Conservation (phyloP, 2,113 vertebrate genomes). For the Eclectus roratus region DNA sequence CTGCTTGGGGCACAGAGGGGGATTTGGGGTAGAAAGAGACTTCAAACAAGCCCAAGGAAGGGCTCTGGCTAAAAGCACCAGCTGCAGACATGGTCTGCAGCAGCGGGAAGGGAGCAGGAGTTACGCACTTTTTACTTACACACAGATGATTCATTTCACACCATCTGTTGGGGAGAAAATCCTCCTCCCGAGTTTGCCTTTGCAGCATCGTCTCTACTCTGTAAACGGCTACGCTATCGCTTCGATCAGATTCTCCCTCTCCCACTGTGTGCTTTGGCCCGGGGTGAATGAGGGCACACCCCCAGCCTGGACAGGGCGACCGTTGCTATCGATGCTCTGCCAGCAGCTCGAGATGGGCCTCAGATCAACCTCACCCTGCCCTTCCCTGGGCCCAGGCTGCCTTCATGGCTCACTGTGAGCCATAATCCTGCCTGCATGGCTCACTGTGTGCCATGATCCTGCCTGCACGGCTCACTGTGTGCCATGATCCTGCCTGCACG, state of each 20-base stretch:
- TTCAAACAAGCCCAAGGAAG: background rate
- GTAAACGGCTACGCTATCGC: accelerated
- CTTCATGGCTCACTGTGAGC: too few species aligned
- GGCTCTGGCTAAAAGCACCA: conserved; percentile 13
- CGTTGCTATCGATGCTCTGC: background rate
- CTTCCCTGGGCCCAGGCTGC: background rate
- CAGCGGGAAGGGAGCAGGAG: conserved; percentile 53
- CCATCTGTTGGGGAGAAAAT: conserved; percentile 62
- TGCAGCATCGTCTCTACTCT: background rate
- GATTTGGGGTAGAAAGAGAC: background rate
- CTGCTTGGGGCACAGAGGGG: accelerated
- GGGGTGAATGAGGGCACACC: background rate
- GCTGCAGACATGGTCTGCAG: conserved; percentile 43
- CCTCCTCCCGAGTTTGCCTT: conserved; percentile 35
- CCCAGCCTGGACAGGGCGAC: background rate
- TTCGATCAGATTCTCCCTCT: background rate
- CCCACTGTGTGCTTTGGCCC: background rate
- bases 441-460: too few species aligned
- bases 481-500: too few species aligned
- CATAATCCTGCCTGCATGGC: too few species aligned
- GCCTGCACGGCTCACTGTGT: too few species aligned
- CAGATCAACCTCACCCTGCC: background rate
- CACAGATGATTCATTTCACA: conserved; percentile 64
- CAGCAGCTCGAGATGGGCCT: background rate
- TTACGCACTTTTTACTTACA: conserved; percentile 38